Evolutionary conservation across 2,797 vertebrate genomes (phyloP).

Genomic region (Tragelaphus eurycerus): DNA sequence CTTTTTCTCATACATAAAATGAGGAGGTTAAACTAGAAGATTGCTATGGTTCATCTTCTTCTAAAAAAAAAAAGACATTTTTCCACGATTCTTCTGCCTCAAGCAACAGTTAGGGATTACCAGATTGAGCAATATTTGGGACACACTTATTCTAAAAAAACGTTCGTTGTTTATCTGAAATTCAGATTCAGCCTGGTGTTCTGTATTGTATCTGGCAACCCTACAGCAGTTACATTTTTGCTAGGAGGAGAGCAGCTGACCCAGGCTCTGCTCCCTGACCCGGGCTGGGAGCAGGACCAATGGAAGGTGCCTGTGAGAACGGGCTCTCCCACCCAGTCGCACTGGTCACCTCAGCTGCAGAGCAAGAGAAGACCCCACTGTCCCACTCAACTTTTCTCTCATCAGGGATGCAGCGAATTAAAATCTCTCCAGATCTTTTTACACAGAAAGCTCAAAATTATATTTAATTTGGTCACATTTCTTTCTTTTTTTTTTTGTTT

Average conservation of each 20-base stretch:
- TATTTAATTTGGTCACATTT: slow-evolving; percentile 73
- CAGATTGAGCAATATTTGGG: not conserved
- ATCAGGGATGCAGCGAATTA: not conserved
- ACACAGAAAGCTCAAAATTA: slow-evolving; percentile 29
- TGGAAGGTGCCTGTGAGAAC: not conserved
- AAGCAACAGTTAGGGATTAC: not conserved
- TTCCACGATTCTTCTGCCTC: not conserved
- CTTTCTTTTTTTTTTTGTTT: not conserved
- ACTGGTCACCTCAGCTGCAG: not conserved
- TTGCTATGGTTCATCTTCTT: not conserved
- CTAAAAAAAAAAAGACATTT: not conserved
- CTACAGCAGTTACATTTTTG: not conserved
- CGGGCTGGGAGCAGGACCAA: fast-evolving
- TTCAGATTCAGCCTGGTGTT: not conserved
- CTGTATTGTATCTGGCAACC: not conserved
- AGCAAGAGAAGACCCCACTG: not conserved
- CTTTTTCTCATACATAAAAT: not conserved
- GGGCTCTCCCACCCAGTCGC: fast-evolving
- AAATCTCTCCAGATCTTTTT: not conserved
- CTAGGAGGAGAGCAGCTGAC: not conserved
- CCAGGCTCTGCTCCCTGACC: not conserved
- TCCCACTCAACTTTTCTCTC: not conserved
- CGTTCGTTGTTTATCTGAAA: not conserved
- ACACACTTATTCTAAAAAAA: not conserved
- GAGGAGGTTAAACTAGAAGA: not conserved